These are phyloP conservation scores for Xestia rhomboidea DNA, from an alignment of 2,888 invertebrate species.

Conservation along the genomic window DNA sequence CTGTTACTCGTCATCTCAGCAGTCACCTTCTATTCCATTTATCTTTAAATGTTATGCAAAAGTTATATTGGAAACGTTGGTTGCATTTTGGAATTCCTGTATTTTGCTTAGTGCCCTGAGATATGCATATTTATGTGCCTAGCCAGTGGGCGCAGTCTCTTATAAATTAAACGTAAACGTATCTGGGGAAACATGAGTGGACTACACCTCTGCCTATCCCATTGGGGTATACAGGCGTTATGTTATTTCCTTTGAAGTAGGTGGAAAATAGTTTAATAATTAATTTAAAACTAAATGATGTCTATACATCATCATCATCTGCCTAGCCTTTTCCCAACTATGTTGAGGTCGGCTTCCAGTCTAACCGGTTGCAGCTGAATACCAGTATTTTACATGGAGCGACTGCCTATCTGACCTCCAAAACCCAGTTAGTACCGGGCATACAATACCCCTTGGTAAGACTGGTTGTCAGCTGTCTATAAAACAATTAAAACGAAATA, in stretches of 20 bases:
- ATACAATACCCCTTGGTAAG: too few relatives aligned
- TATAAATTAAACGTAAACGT: not conserved
- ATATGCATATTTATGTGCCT: not conserved
- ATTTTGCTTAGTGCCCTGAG: not conserved
- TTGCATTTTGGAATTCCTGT: not conserved
- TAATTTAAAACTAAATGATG: too few relatives aligned
- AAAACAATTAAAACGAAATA: too few relatives aligned
- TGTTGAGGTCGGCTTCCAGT: too few relatives aligned
- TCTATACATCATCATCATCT: too few relatives aligned
- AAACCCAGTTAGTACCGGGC: too few relatives aligned
- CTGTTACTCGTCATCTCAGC: not conserved
- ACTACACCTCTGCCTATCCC: not conserved
- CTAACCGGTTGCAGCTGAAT: too few relatives aligned
- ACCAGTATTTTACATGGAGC: too few relatives aligned
- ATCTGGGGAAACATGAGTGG: not conserved
- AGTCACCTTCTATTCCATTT: not conserved
- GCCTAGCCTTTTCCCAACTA: too few relatives aligned
- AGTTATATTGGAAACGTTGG: not conserved
- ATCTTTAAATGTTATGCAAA: not conserved
- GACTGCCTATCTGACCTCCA: too few relatives aligned
- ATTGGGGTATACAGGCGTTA: rapidly evolving
- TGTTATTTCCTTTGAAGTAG: not conserved
- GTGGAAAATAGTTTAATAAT: not conserved
- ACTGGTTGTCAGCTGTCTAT: too few relatives aligned
- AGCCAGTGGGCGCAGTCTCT: not conserved